These are phyloP conservation scores for Prionailurus viverrinus DNA, from an alignment of 2,113 vertebrate genomes.

Conservation along the genomic window DNA sequence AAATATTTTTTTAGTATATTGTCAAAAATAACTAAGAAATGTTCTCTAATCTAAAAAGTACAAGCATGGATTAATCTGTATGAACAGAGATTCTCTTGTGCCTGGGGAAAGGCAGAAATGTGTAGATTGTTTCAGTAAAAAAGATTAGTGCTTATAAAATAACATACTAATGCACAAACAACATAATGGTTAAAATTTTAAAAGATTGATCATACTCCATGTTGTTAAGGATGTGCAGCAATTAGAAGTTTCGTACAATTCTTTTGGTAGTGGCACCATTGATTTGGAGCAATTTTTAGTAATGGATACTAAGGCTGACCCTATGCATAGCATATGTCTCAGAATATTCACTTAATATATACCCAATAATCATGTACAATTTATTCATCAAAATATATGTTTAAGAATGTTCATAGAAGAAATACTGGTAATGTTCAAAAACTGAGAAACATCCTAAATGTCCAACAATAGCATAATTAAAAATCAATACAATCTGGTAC, in stretches of 20 bases:
- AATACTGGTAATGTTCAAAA: not conserved
- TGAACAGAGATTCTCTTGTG: not conserved
- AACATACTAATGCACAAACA: not conserved
- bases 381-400: not conserved
- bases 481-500: not conserved
- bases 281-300: not conserved
- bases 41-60: not conserved
- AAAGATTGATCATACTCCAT: not conserved
- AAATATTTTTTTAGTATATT: not conserved
- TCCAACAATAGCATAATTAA: not conserved
- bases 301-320: not conserved
- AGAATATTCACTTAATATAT: not conserved
- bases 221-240: not conserved
- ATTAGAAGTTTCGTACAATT: not conserved
- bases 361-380: not conserved
- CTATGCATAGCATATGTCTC: not conserved
- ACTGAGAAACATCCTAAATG: not conserved
- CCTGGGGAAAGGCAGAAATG: not conserved
- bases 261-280: not conserved
- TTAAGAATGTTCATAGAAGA: not conserved
- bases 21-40: not conserved
- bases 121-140: not conserved
- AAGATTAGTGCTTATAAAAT: not conserved
- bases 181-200: not conserved
- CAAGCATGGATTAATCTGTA: not conserved